phyloP scores from a whole-genome alignment of 1,140 invertebrate genomes.

The Octopus sinensis region DNA sequence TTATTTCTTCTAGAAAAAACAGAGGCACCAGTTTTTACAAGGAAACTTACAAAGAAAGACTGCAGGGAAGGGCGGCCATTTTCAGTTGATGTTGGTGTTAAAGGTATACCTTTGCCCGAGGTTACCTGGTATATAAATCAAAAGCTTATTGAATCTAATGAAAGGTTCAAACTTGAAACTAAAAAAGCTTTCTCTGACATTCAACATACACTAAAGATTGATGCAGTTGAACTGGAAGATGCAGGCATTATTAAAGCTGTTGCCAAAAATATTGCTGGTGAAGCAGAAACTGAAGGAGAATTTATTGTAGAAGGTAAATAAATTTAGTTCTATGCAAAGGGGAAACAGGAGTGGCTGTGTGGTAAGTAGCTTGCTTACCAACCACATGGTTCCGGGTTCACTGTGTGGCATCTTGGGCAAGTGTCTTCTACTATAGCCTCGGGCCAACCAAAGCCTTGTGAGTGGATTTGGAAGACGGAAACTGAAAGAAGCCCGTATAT shows the following conservation, averaged over 20 bases:
- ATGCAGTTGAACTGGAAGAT: slow-evolving; percentile 78
- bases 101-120: slow-evolving; percentile 51
- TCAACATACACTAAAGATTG: slow-evolving; percentile 61
- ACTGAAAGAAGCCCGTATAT: no score
- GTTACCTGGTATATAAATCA: slow-evolving; percentile 53
- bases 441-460: no score
- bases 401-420: no score
- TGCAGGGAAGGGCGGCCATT: slow-evolving; percentile 49
- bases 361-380: no score
- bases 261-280: slow-evolving; percentile 85
- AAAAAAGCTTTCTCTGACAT: slow-evolving; percentile 48
- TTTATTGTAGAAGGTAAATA: slow-evolving; percentile 51
- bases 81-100: slow-evolving; percentile 52
- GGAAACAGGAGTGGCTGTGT: no score
- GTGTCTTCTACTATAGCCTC: no score
- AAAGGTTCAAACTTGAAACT: slow-evolving; percentile 40
- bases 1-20: slow-evolving; percentile 43
- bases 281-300: slow-evolving; percentile 59
- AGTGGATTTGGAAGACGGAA: no score
- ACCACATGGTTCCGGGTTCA: no score
- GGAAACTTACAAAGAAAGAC: slow-evolving; percentile 42
- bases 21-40: slow-evolving; percentile 48
- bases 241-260: slow-evolving; percentile 79
- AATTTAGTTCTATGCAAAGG: background rate
- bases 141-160: slow-evolving; percentile 41